These are phyloP conservation scores for Tigriopus californicus DNA, from an alignment of 2,888 invertebrate species.

Conservation along the genomic window DNA sequence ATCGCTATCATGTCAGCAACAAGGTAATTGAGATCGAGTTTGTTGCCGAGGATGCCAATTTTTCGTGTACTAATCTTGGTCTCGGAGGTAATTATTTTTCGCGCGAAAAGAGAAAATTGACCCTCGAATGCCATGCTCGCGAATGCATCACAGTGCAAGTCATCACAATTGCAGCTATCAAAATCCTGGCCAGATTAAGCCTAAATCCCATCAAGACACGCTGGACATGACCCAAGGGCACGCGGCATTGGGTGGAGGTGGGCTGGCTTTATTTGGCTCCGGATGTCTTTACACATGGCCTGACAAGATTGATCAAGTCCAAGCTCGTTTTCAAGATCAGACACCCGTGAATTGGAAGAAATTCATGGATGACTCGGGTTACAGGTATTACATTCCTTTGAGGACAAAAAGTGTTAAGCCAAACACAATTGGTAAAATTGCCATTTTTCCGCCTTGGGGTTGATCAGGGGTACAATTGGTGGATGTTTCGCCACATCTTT, in stretches of 20 bases:
- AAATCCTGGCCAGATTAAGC: too few species aligned
- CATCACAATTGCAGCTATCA: too few species aligned
- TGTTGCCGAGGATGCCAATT: too few species aligned
- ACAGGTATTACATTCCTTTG: slow-evolving; percentile 40
- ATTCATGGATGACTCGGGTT: slow-evolving; percentile 80
- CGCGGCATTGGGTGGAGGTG: slow-evolving; percentile 79
- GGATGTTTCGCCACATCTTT: slow-evolving; percentile 76
- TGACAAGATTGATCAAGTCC: slow-evolving; percentile 37
- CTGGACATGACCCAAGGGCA: slow-evolving; percentile 39
- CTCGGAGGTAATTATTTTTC: background rate
- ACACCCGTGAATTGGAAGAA: slow-evolving; percentile 46
- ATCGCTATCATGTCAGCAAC: slow-evolving; percentile 2
- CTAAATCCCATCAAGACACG: slow-evolving; percentile 25
- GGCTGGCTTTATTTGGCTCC: slow-evolving; percentile 72
- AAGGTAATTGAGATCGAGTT: background rate
- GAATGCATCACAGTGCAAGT: background rate
- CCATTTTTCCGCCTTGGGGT: slow-evolving; percentile 1
- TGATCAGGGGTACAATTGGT: slow-evolving; percentile 49
- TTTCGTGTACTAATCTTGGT: background rate
- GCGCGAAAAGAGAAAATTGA: background rate
- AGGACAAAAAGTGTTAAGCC: background rate
- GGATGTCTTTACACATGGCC: slow-evolving; percentile 85
- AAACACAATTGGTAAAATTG: background rate
- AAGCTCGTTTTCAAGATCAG: slow-evolving; percentile 39
- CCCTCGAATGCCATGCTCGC: background rate